Evolutionary conservation across 2,113 vertebrate genomes (phyloP).

Genomic region (Cyprinodon brontotheroides): DNA sequence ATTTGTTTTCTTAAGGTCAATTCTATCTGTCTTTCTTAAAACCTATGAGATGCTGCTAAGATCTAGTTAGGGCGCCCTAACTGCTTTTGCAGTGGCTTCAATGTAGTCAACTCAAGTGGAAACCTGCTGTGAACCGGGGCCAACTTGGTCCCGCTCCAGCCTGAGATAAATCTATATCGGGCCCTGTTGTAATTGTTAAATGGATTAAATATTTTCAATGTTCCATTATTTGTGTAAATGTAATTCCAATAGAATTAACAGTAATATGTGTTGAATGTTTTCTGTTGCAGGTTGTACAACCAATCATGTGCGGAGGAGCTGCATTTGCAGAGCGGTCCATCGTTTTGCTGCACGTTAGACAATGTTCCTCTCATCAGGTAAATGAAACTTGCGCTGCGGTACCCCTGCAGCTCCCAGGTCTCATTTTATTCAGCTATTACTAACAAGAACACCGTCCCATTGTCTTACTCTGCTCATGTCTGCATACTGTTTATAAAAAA

Average conservation of each 20-base stretch:
- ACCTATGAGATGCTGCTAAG: background rate
- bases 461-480: slow-evolving; percentile 51
- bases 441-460: slow-evolving; percentile 68
- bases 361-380: slow-evolving; percentile 81
- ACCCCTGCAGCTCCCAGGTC: background rate
- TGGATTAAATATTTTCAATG: background rate
- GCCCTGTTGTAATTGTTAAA: too few relatives aligned
- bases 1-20: background rate
- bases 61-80: background rate
- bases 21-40: background rate
- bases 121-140: background rate
- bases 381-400: slow-evolving; percentile 23
- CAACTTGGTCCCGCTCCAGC: background rate
- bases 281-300: slow-evolving; percentile 77
- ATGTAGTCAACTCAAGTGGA: background rate
- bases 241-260: background rate
- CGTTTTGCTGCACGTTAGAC: slow-evolving; percentile 79
- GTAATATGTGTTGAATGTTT: background rate
- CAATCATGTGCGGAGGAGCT: slow-evolving; percentile 79
- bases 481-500: slow-evolving; percentile 49
- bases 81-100: background rate
- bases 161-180: background rate
- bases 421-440: slow-evolving; percentile 32
- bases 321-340: slow-evolving; percentile 73
- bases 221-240: background rate